These are phyloP conservation scores for Parazoanthus swiftii DNA, from an alignment of 92 coral and sea anemone genomes.

Conservation along the genomic window DNA sequence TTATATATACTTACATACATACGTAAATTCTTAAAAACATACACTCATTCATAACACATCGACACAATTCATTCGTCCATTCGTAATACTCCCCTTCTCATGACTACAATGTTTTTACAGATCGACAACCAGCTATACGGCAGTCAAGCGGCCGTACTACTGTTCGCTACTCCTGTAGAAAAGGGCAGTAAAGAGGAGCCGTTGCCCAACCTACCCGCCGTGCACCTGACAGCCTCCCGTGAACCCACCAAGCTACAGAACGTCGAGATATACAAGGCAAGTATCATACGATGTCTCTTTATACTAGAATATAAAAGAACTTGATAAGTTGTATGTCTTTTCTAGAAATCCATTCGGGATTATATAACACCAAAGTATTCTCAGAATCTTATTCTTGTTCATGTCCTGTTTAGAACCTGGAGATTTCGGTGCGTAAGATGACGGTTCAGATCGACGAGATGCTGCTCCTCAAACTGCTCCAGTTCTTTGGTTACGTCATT, in stretches of 20 bases:
- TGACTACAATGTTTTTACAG: constrained; percentile 41
- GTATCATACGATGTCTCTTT: background rate
- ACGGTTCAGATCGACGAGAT: constrained; percentile 94
- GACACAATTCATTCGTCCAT: too few species aligned
- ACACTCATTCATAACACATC: too few species aligned
- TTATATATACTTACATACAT: too few species aligned
- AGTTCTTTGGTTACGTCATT: constrained; percentile 96
- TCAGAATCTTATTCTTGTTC: background rate
- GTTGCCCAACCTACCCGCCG: constrained; percentile 60
- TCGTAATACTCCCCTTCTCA: background rate
- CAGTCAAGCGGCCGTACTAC: constrained; percentile 80
- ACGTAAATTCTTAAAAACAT: too few species aligned
- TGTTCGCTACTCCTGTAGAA: constrained; percentile 87
- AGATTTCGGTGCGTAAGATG: constrained; percentile 81
- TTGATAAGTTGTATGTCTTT: too few species aligned
- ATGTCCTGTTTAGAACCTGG: constrained; percentile 62
- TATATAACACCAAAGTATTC: too few species aligned
- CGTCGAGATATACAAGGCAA: constrained; percentile 91
- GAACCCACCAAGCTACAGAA: constrained; percentile 88
- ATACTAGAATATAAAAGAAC: background rate
- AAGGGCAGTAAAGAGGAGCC: constrained; percentile 81
- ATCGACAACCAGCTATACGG: constrained; percentile 87
- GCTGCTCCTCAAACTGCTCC: constrained; percentile 83
- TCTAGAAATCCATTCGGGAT: too few species aligned
- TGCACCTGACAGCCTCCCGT: constrained; percentile 74